A percentile compares a stretch with the other conserved stretches of the same genome.
Evolutionary conservation across 2,888 invertebrate genomes (phyloP).

Genomic region (Drosophila pseudotalamancana): DNA sequence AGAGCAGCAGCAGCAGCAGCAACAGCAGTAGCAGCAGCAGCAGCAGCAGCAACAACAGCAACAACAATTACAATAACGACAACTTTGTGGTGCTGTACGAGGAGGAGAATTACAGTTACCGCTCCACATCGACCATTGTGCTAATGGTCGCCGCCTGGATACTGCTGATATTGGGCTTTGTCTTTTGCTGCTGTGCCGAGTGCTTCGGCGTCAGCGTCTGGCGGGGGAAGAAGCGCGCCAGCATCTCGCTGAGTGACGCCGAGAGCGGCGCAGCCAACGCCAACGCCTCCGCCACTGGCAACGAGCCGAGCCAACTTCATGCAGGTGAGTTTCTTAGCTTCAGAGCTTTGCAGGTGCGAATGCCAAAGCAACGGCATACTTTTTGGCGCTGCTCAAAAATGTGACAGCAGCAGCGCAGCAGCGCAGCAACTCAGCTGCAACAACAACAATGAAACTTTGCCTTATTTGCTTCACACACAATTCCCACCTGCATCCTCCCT

Average conservation of each 20-base stretch:
- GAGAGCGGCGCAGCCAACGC: conserved; percentile 42
- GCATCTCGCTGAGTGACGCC: conserved; percentile 29
- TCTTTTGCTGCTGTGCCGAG: conserved; percentile 82
- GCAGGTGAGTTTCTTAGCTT: conserved; percentile 58
- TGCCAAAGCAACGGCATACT: conserved; percentile 56
- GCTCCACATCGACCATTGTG: conserved; percentile 76
- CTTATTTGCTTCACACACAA: conserved; percentile 17
- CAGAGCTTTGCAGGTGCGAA: conserved; percentile 31
- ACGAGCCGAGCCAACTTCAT: conserved; percentile 35
- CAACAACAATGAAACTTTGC: conserved; percentile 35
- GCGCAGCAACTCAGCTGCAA: neutral
- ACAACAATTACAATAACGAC: conserved; percentile 43
- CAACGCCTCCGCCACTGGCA: conserved; percentile 20
- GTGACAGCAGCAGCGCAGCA: conserved; percentile 7
- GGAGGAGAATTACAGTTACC: conserved; percentile 63
- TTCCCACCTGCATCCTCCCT: neutral
- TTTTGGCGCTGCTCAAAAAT: conserved; percentile 59
- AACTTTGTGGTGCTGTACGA: conserved; percentile 70
- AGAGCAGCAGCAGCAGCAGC: conserved; percentile 24
- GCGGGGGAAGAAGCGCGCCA: conserved; percentile 62
- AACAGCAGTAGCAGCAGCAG: too few species aligned
- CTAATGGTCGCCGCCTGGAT: conserved; percentile 82
- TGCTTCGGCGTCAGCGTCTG: conserved; percentile 76
- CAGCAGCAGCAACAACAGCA: conserved; percentile 27
- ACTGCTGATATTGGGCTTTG: conserved; percentile 79